Evolutionary conservation across 92 coral and sea anemone species (phyloP).

Genomic region (Meandrina meandrites): DNA sequence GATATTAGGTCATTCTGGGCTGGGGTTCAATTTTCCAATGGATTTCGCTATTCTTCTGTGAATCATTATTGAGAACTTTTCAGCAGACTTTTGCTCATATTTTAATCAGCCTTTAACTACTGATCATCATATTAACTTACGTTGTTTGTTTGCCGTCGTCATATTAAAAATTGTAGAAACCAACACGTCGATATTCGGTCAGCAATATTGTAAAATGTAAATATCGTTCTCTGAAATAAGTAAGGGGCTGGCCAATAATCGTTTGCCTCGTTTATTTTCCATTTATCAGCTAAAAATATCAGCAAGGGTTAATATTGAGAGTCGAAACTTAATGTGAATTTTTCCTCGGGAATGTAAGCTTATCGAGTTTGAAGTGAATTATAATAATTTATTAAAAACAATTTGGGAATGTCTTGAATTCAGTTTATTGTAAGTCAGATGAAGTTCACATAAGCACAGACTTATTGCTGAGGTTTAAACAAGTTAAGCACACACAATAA

Average conservation of each 20-base stretch:
- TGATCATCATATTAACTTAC: background rate
- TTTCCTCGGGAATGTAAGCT: background rate
- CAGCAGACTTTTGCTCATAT: background rate
- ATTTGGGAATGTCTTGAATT: background rate
- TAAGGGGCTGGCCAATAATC: background rate
- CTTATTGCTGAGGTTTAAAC: background rate
- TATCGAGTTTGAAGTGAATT: background rate
- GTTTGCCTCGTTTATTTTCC: background rate
- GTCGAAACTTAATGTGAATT: background rate
- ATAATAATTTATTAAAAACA: background rate
- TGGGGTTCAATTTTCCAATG: background rate
- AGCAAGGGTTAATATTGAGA: background rate
- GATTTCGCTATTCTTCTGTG: background rate
- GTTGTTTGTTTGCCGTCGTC: slow-evolving; percentile 11
- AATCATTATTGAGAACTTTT: background rate
- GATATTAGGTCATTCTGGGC: slow-evolving; percentile 31
- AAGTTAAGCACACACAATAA: background rate
- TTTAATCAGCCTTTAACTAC: background rate
- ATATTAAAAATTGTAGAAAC: background rate
- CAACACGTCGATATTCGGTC: slow-evolving; percentile 18
- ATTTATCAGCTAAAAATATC: background rate
- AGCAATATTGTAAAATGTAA: background rate
- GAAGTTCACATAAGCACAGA: background rate
- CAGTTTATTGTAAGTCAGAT: too few relatives aligned
- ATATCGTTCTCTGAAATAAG: background rate